Base-by-base conservation (phyloP, 2,888 invertebrate genomes). In the Bombylius discolor region DNA sequence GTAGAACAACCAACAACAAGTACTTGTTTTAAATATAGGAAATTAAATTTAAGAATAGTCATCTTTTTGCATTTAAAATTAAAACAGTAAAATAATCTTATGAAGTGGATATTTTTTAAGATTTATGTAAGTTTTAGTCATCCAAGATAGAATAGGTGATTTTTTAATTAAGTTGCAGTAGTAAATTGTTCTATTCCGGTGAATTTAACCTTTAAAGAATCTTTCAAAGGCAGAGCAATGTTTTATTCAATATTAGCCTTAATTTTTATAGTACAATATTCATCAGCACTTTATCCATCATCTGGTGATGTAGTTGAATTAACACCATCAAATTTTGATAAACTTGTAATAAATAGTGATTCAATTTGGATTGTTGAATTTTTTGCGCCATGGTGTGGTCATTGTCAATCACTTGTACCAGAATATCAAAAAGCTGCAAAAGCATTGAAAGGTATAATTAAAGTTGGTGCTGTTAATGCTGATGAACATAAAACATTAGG, bases 371-470 rank as follows among this genome's bases (percentile, higher is more conserved):
- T 99, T 57, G 90, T 99, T 1, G 97, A 99, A 69, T 73, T 72
- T 59, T 72, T 62, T 59, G 97, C 98, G 1, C 95, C 96, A 1
- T 98, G 97, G 97, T 97, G 90, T 52, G 92, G 90, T 12, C 90
- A 91, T 68, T 91, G 98, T 74, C 85, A 96, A 72, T 82, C 81
- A 59, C 78, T 99, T 48, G 92, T 87, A 48, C 89, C 95, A 3
- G 97, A 97, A 70, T 98, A 95, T 76, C 84, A 87, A 60, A 97
- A 97, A 77, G 87, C 92, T 52, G 97, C 98, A 3, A 83, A 80
- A 62, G 96, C 94, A 0, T 76, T 99, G 0, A 96, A 94, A 85
- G 97, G 98, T 58, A 79, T 96, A 13, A 86, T 88, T 0, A 96
- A 94, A 80, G 88, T 99, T 6, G 99, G 95, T 51, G 92, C 92